These are phyloP conservation scores for Fragum sueziense DNA, from an alignment of 2,888 invertebrate species.

Conservation along the genomic window DNA sequence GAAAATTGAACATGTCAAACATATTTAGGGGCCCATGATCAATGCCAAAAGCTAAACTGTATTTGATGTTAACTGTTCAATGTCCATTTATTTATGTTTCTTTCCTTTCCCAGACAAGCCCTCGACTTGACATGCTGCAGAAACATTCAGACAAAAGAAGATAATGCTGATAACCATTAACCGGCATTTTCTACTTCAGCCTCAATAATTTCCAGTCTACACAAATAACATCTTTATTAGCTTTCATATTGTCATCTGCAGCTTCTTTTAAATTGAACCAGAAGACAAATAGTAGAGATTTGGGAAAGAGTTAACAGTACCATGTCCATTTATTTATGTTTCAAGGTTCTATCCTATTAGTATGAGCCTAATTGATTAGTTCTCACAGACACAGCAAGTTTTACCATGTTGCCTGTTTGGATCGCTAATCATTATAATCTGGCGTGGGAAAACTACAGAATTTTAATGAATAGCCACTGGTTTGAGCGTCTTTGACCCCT, in stretches of 20 bases:
- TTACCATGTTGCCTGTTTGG: background rate
- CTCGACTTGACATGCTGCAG: too few species aligned
- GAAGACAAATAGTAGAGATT: too few species aligned
- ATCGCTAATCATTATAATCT: constrained; percentile 10
- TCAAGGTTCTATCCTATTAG: constrained; percentile 13
- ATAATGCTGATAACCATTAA: too few species aligned
- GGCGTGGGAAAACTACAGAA: constrained; percentile 2
- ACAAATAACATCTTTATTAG: too few species aligned
- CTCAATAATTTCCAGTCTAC: too few species aligned
- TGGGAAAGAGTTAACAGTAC: too few species aligned
- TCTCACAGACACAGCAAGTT: constrained; percentile 6
- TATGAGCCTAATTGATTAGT: constrained; percentile 14
- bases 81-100: too few species aligned
- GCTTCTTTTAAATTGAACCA: too few species aligned
- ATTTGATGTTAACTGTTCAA: constrained; percentile 2
- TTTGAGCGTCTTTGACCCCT: background rate
- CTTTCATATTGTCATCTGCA: too few species aligned
- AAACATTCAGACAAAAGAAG: too few species aligned
- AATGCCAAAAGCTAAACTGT: background rate
- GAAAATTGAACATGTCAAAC: background rate
- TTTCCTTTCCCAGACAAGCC: too few species aligned
- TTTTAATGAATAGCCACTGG: constrained; percentile 1
- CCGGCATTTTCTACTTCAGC: too few species aligned
- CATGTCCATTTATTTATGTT: background rate
- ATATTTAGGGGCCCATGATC: background rate